These are phyloP conservation scores for Platynereis dumerilii DNA, from an alignment of 2,888 invertebrate species.

Conservation along the genomic window DNA sequence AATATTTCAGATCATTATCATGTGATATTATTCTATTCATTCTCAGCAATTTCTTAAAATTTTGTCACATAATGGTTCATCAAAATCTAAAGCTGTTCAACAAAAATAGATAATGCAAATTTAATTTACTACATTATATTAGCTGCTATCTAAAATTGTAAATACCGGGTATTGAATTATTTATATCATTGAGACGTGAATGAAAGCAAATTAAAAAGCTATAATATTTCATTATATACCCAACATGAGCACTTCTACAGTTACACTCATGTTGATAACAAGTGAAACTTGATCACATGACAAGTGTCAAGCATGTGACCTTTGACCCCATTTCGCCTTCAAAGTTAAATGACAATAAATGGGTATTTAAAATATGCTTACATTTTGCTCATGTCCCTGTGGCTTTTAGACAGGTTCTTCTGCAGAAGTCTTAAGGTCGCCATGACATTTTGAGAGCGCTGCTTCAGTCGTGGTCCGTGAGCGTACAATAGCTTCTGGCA, in stretches of 20 bases:
- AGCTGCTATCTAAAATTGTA: too few relatives aligned
- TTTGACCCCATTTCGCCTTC: neutral
- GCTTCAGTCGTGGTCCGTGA: slow-evolving; percentile 68
- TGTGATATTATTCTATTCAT: too few relatives aligned
- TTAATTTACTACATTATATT: neutral
- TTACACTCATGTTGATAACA: too few relatives aligned
- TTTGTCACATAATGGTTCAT: neutral
- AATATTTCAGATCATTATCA: too few relatives aligned
- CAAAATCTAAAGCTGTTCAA: neutral
- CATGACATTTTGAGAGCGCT: slow-evolving; percentile 68
- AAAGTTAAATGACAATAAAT: neutral
- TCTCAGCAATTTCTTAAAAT: too few relatives aligned
- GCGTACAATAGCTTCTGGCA: slow-evolving; percentile 72
- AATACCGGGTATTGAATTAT: too few relatives aligned
- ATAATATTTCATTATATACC: neutral
- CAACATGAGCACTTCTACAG: too few relatives aligned
- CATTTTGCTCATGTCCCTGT: slow-evolving; percentile 70
- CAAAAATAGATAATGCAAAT: neutral
- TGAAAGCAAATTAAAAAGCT: neutral
- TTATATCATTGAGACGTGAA: too few relatives aligned
- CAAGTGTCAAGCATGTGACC: too few relatives aligned
- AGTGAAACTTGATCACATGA: too few relatives aligned
- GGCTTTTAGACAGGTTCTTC: slow-evolving; percentile 78
- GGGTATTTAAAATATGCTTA: slow-evolving; percentile 25
- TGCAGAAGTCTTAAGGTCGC: slow-evolving; percentile 77